Percentiles rank a stretch among this genome's conserved stretches.
phyloP scores from a whole-genome alignment of 92 coral and sea anemone genomes.

The Heteractis magnifica region DNA sequence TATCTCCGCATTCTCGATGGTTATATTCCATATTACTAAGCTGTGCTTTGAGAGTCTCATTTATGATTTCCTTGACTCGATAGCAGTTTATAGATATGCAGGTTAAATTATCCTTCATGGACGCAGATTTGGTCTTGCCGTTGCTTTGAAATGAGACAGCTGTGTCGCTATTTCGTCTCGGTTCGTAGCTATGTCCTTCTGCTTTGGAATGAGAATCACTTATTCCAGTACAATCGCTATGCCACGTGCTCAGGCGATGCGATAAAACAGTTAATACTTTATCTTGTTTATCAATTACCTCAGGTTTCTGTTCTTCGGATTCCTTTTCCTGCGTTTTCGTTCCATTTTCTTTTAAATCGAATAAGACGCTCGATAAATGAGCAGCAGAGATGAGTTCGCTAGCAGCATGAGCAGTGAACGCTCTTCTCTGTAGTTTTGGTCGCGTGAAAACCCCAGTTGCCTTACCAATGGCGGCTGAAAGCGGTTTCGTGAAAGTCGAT shows the following conservation, averaged over 20 bases:
- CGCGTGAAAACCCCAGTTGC: constrained; percentile 47
- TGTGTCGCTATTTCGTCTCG: constrained; percentile 17
- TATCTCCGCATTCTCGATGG: constrained; percentile 69
- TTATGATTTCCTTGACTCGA: constrained; percentile 46
- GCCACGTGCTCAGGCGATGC: constrained; percentile 31
- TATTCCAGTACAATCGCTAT: not conserved
- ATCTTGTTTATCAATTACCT: not conserved
- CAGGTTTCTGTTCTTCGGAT: constrained; percentile 8
- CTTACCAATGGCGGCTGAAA: constrained; percentile 32
- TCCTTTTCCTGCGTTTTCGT: not conserved
- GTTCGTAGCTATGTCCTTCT: not conserved
- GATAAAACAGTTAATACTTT: constrained; percentile 11
- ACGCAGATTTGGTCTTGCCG: not conserved
- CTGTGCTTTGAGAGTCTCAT: constrained; percentile 42
- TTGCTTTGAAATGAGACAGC: not conserved
- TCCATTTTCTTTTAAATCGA: constrained; percentile 22
- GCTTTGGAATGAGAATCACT: not conserved
- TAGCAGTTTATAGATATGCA: constrained; percentile 3
- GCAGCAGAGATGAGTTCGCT: constrained; percentile 45
- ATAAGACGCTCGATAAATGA: constrained; percentile 10
- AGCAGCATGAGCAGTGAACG: constrained; percentile 51
- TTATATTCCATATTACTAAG: constrained; percentile 57
- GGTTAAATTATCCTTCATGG: not conserved
- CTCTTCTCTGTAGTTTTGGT: constrained; percentile 58
- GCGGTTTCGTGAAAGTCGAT: constrained; percentile 29